These are phyloP conservation scores for Xanthostigma xanthostigma DNA, from an alignment of 2,888 invertebrate species.

Conservation along the genomic window DNA sequence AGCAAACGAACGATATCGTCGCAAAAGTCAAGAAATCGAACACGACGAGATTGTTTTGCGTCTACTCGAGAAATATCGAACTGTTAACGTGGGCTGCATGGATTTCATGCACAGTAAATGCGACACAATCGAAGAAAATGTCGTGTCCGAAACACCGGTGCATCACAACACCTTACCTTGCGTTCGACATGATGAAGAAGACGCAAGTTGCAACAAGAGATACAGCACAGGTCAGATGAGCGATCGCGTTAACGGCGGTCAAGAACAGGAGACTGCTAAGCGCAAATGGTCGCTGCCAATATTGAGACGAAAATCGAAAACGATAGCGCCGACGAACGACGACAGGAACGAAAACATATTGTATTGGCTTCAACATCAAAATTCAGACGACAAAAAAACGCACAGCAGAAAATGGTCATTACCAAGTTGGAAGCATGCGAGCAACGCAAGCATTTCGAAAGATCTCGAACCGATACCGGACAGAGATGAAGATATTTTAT, in stretches of 20 bases:
- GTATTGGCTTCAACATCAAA: slow-evolving; percentile 5
- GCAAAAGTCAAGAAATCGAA: slow-evolving; percentile 14
- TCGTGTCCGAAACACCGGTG: not conserved
- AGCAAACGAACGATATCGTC: slow-evolving; percentile 6
- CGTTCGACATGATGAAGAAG: no score
- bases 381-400: slow-evolving; percentile 11
- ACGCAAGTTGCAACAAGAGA: not conserved
- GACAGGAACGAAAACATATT: slow-evolving; percentile 6
- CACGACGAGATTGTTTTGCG: slow-evolving; percentile 28
- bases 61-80: slow-evolving; percentile 27
- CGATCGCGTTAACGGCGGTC: not conserved
- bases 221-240: not conserved
- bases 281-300: slow-evolving; percentile 26
- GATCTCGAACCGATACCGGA: slow-evolving; percentile 3
- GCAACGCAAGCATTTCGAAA: slow-evolving; percentile 6
- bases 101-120: slow-evolving; percentile 4
- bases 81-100: slow-evolving; percentile 2
- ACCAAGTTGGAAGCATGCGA: slow-evolving; percentile 12
- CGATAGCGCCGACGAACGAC: slow-evolving; percentile 2
- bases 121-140: slow-evolving; percentile 6
- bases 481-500: slow-evolving; percentile 3
- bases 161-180: not conserved
- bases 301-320: slow-evolving; percentile 16
- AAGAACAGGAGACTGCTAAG: slow-evolving; percentile 27
- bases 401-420: slow-evolving; percentile 13